Base-by-base conservation (phyloP, 1,140 invertebrate species). In the Thaumetopoea pityocampa region DNA sequence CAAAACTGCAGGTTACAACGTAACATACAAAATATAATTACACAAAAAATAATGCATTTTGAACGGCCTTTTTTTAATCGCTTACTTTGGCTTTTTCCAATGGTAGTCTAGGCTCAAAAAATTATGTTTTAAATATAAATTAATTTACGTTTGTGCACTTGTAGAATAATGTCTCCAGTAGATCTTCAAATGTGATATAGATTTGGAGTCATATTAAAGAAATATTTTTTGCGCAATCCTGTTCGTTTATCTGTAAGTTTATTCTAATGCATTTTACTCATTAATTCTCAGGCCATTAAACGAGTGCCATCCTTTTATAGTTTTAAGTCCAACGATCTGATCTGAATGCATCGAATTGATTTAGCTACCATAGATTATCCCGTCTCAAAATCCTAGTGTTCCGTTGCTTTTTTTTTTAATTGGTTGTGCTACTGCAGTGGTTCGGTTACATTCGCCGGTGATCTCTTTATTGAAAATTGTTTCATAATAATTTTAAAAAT, bases 211-310 rank as follows among this genome's bases (percentile, higher is more conserved):
- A 23, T 1, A 8, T 41, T 30, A 14, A 16, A 32, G 16, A 41
- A 23, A 30, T 41, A 41, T 2, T 22, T 41, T 2, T 15, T n/a
- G n/a, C n/a, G 23, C 17, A 10, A 8, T 28, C 8, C 9, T 22
- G 19, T 15, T 36, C 23, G 17, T 16, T 51, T 67, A 65, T 64
- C 55, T 67, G 32, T 77, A 76, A 72, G 73, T 68, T 70, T 74
- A 71, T 60, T 77, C 62, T 81, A 78, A 81, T 84, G 77, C 76
- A 84, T 84, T 81, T 80, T 79, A 81, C 68, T 78, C 77, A 74
- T 71, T 73, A 81, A 79, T 81, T 84, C 69, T 81, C 80, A 78
- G 80, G 80, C 80, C 80, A 84, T 84, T 80, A 72, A 72, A 59
- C 62, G 72, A 80, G 80, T 84, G 80, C 80, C 80, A 84, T 84